Evolutionary conservation across 2,797 vertebrate species (phyloP).

Genomic region (Pteronotus mesoamericanus): DNA sequence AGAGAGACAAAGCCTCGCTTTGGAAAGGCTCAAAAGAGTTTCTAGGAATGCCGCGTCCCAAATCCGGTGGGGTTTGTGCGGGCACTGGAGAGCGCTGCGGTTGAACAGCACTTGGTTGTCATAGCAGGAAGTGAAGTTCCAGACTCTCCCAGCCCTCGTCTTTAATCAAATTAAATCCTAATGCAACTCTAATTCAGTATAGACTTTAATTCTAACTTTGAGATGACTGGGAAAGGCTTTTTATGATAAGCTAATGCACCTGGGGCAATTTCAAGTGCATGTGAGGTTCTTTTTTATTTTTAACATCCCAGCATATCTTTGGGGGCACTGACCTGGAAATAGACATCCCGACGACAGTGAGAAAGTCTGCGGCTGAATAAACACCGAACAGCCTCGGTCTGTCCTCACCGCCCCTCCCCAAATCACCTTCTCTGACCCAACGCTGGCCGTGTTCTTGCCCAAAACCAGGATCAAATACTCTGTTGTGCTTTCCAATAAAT

Average conservation of each 20-base stretch:
- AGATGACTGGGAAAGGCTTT: constrained; percentile 19
- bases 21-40: constrained; percentile 64
- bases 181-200: constrained; percentile 51
- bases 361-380: neutral
- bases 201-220: constrained; percentile 35
- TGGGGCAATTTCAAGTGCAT: neutral
- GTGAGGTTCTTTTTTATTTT: neutral
- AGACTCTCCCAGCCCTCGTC: neutral
- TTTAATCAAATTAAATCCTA: constrained; percentile 48
- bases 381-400: no score
- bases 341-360: neutral
- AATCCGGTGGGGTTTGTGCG: neutral
- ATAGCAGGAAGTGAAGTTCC: neutral
- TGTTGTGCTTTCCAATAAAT: neutral
- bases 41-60: constrained; percentile 65
- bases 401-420: neutral
- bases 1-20: constrained; percentile 65
- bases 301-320: neutral
- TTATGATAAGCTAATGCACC: constrained; percentile 14
- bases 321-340: neutral
- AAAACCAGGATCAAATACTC: neutral
- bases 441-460: neutral
- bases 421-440: neutral
- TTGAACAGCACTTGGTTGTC: neutral
- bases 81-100: neutral